Conservation (phyloP, 2,797 vertebrate genomes). For the Ctenochaetus hawaiiensis region DNA sequence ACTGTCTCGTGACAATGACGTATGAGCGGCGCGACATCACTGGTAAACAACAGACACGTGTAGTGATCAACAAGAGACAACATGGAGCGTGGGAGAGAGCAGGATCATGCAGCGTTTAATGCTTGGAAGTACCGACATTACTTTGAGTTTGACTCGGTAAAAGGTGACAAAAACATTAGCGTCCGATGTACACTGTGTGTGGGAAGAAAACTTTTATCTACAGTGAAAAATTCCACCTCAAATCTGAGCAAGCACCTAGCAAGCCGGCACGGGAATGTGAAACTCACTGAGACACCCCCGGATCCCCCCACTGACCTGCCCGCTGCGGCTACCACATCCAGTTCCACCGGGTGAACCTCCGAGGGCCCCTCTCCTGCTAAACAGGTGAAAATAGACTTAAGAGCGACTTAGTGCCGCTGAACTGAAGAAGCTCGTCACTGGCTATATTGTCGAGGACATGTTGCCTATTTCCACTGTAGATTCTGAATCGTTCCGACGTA, state of each 20-base stretch:
- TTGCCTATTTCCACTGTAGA: too few species aligned
- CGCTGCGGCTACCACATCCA: not conserved
- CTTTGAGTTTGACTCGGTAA: not conserved
- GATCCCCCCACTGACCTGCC: not conserved
- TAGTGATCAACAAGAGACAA: not conserved
- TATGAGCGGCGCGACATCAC: not conserved
- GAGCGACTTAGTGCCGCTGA: too few species aligned
- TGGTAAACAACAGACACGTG: not conserved
- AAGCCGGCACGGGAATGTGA: not conserved
- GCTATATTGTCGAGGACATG: too few species aligned
- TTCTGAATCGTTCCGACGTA: too few species aligned
- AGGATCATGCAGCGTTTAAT: too few species aligned
- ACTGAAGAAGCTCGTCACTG: too few species aligned
- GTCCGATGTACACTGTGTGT: not conserved
- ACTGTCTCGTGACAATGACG: not conserved
- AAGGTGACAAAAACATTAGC: slow-evolving; percentile 2
- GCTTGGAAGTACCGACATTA: not conserved
- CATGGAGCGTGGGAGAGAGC: not conserved
- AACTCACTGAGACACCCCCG: not conserved
- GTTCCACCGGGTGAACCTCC: not conserved
- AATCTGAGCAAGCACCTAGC: not conserved
- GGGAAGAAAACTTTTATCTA: not conserved
- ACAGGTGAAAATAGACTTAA: too few species aligned
- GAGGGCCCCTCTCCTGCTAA: too few species aligned
- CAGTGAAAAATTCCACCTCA: not conserved